Percentiles rank a stretch among this genome's conserved stretches.
Evolutionary conservation across 1,140 invertebrate genomes (phyloP).

Genomic region (Macrotrachela quadricornifera): DNA sequence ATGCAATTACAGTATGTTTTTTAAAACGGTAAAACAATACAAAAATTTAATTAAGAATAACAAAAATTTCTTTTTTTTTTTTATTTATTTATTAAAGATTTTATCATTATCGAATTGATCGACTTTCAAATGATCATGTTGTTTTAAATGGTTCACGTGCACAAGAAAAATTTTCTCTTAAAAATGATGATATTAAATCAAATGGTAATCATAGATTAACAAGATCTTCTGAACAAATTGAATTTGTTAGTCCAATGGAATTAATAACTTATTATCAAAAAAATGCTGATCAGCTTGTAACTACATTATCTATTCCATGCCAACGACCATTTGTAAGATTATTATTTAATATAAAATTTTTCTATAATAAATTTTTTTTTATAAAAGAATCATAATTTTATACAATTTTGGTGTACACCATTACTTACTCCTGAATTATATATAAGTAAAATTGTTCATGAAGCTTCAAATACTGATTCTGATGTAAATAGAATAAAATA

Average conservation of each 20-base stretch:
- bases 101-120: slow-evolving; percentile 28
- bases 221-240: slow-evolving; percentile 19
- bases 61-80: background rate
- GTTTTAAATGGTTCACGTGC: slow-evolving; percentile 12
- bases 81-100: slow-evolving; percentile 13
- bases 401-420: too few species aligned
- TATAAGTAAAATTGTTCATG: too few species aligned
- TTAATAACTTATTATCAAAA: slow-evolving; percentile 21
- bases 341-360: background rate
- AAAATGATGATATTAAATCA: too few species aligned
- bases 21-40: slow-evolving; percentile 19
- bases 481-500: too few species aligned
- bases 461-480: too few species aligned
- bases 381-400: background rate
- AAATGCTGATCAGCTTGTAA: slow-evolving; percentile 21
- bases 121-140: slow-evolving; percentile 13
- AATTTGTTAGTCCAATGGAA: slow-evolving; percentile 23
- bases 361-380: background rate
- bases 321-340: slow-evolving; percentile 12
- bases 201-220: background rate
- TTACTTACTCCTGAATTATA: too few species aligned
- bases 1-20: slow-evolving; percentile 25
- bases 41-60: background rate
- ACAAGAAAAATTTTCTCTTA: background rate
- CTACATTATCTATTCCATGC: slow-evolving; percentile 22